Evolutionary conservation across 2,113 vertebrate species (phyloP).

Genomic region (Rhinogobius similis): DNA sequence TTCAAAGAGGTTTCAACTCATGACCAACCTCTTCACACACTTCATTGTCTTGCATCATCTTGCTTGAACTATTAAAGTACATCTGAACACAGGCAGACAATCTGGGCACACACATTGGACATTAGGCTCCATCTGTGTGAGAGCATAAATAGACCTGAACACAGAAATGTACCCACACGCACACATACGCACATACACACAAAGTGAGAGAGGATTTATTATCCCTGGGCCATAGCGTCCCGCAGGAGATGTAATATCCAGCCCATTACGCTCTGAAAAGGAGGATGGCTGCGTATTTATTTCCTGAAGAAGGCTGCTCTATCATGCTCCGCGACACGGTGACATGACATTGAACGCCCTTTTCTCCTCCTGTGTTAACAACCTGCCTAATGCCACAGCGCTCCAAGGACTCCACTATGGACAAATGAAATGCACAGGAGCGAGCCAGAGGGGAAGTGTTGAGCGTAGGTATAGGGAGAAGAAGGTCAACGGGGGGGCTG

Average conservation of each 20-base stretch:
- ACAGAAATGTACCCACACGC: constrained; percentile 27
- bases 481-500: constrained; percentile 34
- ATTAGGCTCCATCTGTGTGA: constrained; percentile 13
- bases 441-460: constrained; percentile 28
- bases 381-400: constrained; percentile 47
- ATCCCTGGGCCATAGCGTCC: constrained; percentile 64
- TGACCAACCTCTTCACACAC: neutral
- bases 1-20: neutral
- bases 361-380: constrained; percentile 61
- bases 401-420: constrained; percentile 66
- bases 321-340: constrained; percentile 59
- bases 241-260: constrained; percentile 75
- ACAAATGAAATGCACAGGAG: constrained; percentile 56
- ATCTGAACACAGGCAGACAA: neutral
- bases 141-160: constrained; percentile 13
- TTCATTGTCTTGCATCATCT: neutral
- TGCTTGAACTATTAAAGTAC: constrained; percentile 4
- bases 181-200: neutral
- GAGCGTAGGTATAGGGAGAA: neutral
- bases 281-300: constrained; percentile 73
- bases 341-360: constrained; percentile 77
- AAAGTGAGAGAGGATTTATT: constrained; percentile 68
- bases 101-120: constrained; percentile 4
- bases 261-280: constrained; percentile 68
- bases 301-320: constrained; percentile 61